phyloP scores from a whole-genome alignment of 1,140 invertebrate species.

The Drosophila malerkotliana region DNA sequence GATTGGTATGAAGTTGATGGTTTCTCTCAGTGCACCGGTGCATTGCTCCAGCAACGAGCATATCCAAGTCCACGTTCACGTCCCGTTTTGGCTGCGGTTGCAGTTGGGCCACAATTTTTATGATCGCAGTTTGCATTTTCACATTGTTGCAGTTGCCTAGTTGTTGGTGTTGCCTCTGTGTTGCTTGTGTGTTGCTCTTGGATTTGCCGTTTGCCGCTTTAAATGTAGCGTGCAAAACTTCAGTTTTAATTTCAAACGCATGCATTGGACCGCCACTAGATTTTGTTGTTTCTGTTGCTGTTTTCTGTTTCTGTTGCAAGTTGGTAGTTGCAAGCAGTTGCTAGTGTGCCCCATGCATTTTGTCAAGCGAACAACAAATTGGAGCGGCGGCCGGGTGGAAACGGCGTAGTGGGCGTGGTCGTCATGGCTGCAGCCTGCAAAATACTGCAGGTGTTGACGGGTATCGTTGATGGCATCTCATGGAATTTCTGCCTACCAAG shows the following conservation, averaged over 20 bases:
- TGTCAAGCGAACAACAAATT: constrained; percentile 64
- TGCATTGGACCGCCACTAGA: constrained; percentile 74
- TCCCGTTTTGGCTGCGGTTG: constrained; percentile 57
- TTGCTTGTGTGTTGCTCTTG: constrained; percentile 27
- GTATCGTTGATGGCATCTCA: constrained; percentile 29
- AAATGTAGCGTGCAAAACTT: constrained; percentile 80
- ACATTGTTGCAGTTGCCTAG: constrained; percentile 64
- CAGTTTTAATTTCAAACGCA: constrained; percentile 80
- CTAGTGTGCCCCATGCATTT: constrained; percentile 60
- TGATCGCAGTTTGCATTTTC: constrained; percentile 71
- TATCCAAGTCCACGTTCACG: constrained; percentile 58
- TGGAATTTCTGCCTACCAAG: constrained; percentile 20
- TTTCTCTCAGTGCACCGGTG: constrained; percentile 19
- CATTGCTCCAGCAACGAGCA: constrained; percentile 50
- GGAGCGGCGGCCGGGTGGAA: constrained; percentile 12
- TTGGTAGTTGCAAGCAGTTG: constrained; percentile 17
- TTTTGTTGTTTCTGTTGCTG: constrained; percentile 17
- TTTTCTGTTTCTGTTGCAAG: constrained; percentile 8
- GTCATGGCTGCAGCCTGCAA: constrained; percentile 49
- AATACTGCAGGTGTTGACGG: constrained; percentile 55
- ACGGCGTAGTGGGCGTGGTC: constrained; percentile 37
- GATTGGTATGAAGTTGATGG: background rate
- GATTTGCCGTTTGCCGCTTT: constrained; percentile 64
- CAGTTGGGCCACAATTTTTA: constrained; percentile 76
- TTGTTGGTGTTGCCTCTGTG: constrained; percentile 4